Percentiles rank a stretch among this genome's conserved stretches.
Conservation (phyloP, 2,888 invertebrate species). For the Rambutsinella grinnellia region DNA sequence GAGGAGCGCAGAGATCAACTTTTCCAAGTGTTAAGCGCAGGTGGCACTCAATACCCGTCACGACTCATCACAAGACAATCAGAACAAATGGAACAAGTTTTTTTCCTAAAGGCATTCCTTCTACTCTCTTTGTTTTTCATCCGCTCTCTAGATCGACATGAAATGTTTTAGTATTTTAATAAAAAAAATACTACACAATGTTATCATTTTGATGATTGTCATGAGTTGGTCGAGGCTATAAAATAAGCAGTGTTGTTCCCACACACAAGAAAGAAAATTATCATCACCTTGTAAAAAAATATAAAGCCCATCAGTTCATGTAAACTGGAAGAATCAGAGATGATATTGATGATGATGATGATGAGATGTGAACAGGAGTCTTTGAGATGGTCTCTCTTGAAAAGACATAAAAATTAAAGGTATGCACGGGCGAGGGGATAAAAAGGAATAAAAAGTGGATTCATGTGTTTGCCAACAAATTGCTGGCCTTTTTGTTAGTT, state of each 20-base stretch:
- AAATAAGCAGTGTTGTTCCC: slow-evolving; percentile 51
- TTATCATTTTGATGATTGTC: slow-evolving; percentile 53
- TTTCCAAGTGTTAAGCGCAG: slow-evolving; percentile 40
- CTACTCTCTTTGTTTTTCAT: slow-evolving; percentile 42
- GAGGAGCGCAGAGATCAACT: no score
- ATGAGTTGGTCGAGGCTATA: slow-evolving; percentile 53
- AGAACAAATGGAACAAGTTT: slow-evolving; percentile 62
- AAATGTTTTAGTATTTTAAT: slow-evolving; percentile 30
- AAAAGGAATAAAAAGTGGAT: slow-evolving; percentile 34
- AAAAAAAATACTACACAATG: slow-evolving; percentile 52
- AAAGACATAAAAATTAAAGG: slow-evolving; percentile 14
- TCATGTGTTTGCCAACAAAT: slow-evolving; percentile 54
- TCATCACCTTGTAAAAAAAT: slow-evolving; percentile 34
- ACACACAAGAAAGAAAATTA: slow-evolving; percentile 47
- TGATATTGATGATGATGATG: slow-evolving; percentile 33
- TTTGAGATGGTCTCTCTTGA: slow-evolving; percentile 8
- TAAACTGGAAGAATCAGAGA: slow-evolving; percentile 35
- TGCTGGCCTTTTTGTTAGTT: slow-evolving; percentile 31
- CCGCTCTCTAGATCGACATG: slow-evolving; percentile 27
- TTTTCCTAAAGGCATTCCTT: not conserved
- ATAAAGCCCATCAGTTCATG: not conserved
- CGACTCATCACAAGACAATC: slow-evolving; percentile 50
- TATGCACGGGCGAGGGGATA: not conserved
- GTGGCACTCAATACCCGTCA: slow-evolving; percentile 42
- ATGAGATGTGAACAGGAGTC: slow-evolving; percentile 9